Conservation (phyloP, 2,113 vertebrate genomes). For the Notothenia coriiceps region DNA sequence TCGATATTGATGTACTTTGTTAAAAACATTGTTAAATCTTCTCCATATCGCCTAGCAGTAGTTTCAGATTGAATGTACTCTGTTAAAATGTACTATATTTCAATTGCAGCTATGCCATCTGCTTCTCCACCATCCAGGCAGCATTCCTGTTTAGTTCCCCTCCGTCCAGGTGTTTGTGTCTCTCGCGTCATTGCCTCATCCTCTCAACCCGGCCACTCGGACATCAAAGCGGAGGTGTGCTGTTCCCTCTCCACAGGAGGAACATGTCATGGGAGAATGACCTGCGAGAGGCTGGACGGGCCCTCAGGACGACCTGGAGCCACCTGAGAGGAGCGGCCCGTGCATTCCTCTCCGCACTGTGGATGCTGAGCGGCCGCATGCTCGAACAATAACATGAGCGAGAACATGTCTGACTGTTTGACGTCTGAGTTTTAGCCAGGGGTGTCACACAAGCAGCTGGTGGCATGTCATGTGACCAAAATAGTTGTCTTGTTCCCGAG, state of each 20-base stretch:
- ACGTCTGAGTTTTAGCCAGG: constrained; percentile 27
- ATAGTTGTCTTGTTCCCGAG: neutral
- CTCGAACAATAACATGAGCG: constrained; percentile 4
- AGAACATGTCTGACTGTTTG: constrained; percentile 26
- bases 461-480: neutral
- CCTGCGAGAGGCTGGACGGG: constrained; percentile 41
- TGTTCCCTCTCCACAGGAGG: constrained; percentile 52
- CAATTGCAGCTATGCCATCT: constrained; percentile 6
- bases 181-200: constrained; percentile 53
- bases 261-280: constrained; percentile 78
- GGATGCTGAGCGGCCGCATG: constrained; percentile 21
- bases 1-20: no score
- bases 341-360: constrained; percentile 55
- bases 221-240: constrained; percentile 75
- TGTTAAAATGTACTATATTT: neutral
- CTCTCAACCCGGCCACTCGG: constrained; percentile 56
- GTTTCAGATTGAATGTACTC: neutral
- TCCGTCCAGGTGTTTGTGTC: constrained; percentile 69
- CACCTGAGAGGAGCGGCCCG: constrained; percentile 71
- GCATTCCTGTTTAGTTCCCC: constrained; percentile 62
- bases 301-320: constrained; percentile 61
- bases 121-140: constrained; percentile 1
- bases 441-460: constrained; percentile 3
- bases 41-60: no score
- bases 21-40: no score